These are phyloP conservation scores for Spinus pinus DNA, from an alignment of 2,797 vertebrate species.

Conservation along the genomic window DNA sequence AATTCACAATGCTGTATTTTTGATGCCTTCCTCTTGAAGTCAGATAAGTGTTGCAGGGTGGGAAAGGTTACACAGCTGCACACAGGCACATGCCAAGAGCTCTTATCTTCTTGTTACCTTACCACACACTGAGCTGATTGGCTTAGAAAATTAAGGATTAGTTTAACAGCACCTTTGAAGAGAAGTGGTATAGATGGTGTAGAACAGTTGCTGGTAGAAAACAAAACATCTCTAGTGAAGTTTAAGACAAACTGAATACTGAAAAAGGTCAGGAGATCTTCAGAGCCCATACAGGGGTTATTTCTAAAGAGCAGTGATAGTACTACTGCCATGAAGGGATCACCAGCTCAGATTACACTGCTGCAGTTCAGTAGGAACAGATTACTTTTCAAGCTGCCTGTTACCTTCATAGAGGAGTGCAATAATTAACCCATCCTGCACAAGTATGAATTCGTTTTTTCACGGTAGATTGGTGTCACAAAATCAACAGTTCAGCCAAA, in stretches of 20 bases:
- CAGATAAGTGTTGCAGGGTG: not conserved
- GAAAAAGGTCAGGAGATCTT: not conserved
- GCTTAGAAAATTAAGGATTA: slow-evolving; percentile 14
- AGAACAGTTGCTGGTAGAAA: not conserved
- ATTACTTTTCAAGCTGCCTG: not conserved
- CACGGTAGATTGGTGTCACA: not conserved
- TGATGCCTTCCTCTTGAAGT: slow-evolving; percentile 30
- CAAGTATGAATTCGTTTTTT: not conserved
- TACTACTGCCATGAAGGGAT: not conserved
- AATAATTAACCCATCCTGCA: not conserved
- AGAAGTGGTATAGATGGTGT: not conserved
- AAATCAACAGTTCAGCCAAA: not conserved
- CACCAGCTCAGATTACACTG: not conserved
- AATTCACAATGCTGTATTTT: slow-evolving; percentile 19
- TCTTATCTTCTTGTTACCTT: slow-evolving; percentile 26
- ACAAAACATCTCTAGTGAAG: not conserved
- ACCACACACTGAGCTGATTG: not conserved
- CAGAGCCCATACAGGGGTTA: not conserved
- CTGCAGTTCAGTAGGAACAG: not conserved
- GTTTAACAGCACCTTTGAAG: not conserved
- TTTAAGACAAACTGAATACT: not conserved
- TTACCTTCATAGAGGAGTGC: not conserved
- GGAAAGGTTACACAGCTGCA: slow-evolving; percentile 46
- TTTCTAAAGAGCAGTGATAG: not conserved
- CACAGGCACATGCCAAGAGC: not conserved